Evolutionary conservation across 2,797 vertebrate genomes (phyloP), one percentile per base, ranked within the genome.

Genomic region (Gephyroberyx darwinii): DNA sequence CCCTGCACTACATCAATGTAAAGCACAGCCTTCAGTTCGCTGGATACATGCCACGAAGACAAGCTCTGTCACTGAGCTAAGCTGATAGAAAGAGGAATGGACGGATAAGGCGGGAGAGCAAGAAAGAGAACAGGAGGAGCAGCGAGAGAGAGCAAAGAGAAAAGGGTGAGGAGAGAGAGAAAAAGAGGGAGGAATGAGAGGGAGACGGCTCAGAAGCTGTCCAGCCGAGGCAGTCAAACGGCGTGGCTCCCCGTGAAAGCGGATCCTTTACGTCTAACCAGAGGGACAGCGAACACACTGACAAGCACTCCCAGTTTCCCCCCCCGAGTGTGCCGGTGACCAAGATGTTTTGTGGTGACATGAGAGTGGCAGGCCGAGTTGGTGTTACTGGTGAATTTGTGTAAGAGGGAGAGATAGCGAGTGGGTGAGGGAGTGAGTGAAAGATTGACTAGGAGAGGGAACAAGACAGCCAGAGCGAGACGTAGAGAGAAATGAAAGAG

Each of bases 331-430:
- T 59, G 74, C 81, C 51, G 71, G 63, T n/a, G 68, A 55, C 57
- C 12, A 75, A 71, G 73, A 77, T 54, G 52, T 73, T 79, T 43
- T 60, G 51, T 8, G 8, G 53, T 75, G 82, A 84, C 77, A 58
- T n/a, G 70, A 69, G 62, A 83, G 74, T 79, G 87, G 85, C 66
- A 82, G 76, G 65, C 78, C 7, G 75, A 77, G 80, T 69, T 14
- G 65, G 68, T 60, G 71, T 69, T 71, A 69, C 56, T 69, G 45
- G 69, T 65, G 63, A 75, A 55, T 2, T 37, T 31, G 74, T 65
- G 69, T 0, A 58, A 75, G 66, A 33, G 54, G 45, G 51, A 58
- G 55, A 61, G 39, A 77, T 35, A 7, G 71, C 4, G 43, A 64
- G 31, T 9, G 35, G 17, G 71, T 20, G 77, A 68, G 53, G 10